Evolutionary conservation across 2,888 invertebrate species (phyloP).

Genomic region (Podotricha telesiphe): DNA sequence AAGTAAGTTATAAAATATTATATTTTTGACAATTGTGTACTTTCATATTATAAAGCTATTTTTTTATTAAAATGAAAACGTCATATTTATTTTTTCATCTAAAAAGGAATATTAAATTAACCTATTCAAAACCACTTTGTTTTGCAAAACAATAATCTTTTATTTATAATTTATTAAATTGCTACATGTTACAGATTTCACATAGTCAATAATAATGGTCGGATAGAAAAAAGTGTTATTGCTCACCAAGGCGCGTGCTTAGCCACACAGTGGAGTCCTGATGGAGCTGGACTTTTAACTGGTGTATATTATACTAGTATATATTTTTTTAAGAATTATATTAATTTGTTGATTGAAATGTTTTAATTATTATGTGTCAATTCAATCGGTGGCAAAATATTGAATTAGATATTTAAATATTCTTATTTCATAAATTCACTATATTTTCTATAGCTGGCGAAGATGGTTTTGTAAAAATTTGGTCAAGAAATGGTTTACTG

Average conservation of each 20-base stretch:
- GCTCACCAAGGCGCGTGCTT: conserved; percentile 97
- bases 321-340: background rate
- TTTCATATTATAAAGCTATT: no score
- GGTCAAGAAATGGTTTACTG: conserved; percentile 97
- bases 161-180: background rate
- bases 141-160: no score
- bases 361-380: no score
- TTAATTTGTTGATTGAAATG: no score
- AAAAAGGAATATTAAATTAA: no score
- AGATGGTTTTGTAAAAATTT: conserved; percentile 97
- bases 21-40: background rate
- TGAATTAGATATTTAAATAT: no score
- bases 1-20: conserved; percentile 61
- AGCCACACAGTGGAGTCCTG: conserved; percentile 95
- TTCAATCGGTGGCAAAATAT: no score
- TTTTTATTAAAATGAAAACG: no score
- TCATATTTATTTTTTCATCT: no score
- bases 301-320: conserved; percentile 72
- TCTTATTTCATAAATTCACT: background rate
- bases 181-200: conserved; percentile 86
- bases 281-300: conserved; percentile 96
- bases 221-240: conserved; percentile 95
- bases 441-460: conserved; percentile 89
- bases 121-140: no score
- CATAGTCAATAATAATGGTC: conserved; percentile 93